Conservation (phyloP, 2,797 vertebrate species). For the Enoplosus armatus region DNA sequence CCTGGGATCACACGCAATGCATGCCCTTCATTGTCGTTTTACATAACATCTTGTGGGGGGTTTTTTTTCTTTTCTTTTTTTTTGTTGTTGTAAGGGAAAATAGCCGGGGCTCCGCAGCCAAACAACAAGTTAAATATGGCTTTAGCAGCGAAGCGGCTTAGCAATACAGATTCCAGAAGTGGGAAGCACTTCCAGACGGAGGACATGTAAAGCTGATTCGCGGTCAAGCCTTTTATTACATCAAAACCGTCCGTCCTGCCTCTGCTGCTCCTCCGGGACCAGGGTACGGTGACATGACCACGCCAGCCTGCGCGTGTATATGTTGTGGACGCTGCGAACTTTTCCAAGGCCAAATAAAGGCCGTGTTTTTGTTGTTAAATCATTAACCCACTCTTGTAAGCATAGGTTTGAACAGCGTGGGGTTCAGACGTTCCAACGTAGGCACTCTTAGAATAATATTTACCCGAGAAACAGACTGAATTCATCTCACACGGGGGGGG, state of each 20-base stretch:
- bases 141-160: conserved; percentile 37
- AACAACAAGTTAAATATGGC: conserved; percentile 65
- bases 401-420: neutral
- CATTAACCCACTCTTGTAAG: conserved; percentile 34
- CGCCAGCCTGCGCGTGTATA: neutral
- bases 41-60: conserved; percentile 51
- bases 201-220: conserved; percentile 47
- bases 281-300: conserved; percentile 14
- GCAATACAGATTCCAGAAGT: conserved; percentile 43
- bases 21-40: conserved; percentile 56
- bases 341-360: conserved; percentile 34
- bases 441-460: conserved; percentile 56
- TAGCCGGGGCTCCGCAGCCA: conserved; percentile 28
- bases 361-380: conserved; percentile 42
- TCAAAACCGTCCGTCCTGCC: neutral
- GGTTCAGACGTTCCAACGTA: neutral
- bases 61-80: too few species aligned
- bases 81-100: conserved; percentile 50
- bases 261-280: neutral
- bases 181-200: conserved; percentile 29
- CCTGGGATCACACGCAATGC: neutral
- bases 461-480: conserved; percentile 41
- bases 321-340: neutral
- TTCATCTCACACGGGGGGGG: conserved; percentile 33
- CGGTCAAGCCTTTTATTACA: conserved; percentile 4